Base-by-base conservation (phyloP, 2,888 invertebrate genomes). In the Lamellibrachia columna region DNA sequence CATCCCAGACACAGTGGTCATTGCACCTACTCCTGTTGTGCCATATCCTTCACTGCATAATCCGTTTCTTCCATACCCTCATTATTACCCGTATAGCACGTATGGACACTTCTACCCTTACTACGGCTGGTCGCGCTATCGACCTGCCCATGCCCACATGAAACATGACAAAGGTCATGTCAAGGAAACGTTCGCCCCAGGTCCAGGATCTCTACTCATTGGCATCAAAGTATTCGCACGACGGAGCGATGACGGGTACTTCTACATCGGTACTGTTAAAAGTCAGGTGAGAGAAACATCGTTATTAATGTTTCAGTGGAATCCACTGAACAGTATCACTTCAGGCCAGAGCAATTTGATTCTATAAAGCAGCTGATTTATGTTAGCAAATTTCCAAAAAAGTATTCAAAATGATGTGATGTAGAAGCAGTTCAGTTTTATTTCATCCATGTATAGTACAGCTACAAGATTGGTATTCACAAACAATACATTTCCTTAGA, bases 261-360 rank as follows among this genome's bases (percentile, higher is more conserved):
- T 96, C 94, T 96, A 96, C 93, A 93, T 94, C 53, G 96, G 96
- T 55, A 95, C 94, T 28, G 96, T 96, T 8, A 95, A 96, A 93
- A 96, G 95, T 94, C 96, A 96, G 95, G 96, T 96, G 93, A 94
- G 94, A 40, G 40, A 40, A 40, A 40, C 40, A 40, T 40, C 40
- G 40, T 40, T 40, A 40, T 40, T 40, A 40, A 40, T 40, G 40
- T 40, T 40, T 40, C 40, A 40, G 40, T 40, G 40, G 40, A 40
- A 40, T 40, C 40, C 40, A 40, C 40, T 40, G 40, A 40, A 40
- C 40, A 40, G 40, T 40, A 40, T 40, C 40, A 40, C 40, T 40
- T 40, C 40, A 40, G 40, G 40, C 40, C 40, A 40, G 40, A 40
- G 40, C 40, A 40, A 40, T 40, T 40, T 40, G 40, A 40, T 40